Base-by-base conservation (phyloP, 2,113 vertebrate genomes). In the Shinisaurus crocodilurus region DNA sequence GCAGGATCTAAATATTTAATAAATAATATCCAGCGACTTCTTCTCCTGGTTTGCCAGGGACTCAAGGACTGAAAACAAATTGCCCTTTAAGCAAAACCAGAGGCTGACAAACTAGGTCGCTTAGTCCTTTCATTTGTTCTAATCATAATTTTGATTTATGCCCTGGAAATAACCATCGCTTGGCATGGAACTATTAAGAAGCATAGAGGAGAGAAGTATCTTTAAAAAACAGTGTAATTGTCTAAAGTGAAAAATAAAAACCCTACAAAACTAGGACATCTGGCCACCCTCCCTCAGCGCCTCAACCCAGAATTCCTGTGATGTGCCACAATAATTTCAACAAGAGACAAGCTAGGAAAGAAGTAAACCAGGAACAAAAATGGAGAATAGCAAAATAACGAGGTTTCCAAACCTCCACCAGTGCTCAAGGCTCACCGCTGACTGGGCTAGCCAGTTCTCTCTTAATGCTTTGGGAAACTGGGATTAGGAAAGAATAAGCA, bases 81-180 rank as follows among this genome's bases (percentile, higher is more conserved):
- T 75, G 69, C 72, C 92, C 92, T 25, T 93, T 95, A 95, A 96
- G 88, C 48, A 92, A 93, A 92, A 94, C 87, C 50, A 85, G 91
- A 94, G 77, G 63, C 82, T 91, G 95, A 95, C 86, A 96, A 95
- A 96, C 93, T 50, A 88, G 94, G 91, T 88, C 2, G 0, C 93
- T 95, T 94, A 77, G 8, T 91, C 88, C 91, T 95, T 87, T 85
- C 92, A 76, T 69, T 88, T 79, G 32, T 88, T 50, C 82, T 90
- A 75, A 86, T 93, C 43, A 65, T 95, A 95, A 95, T 95, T 96
- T 95, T 93, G 80, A 95, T 95, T 96, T 95, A 95, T 95, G 92
- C 82, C 87, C 90, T 94, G 92, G 93, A 96, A 96, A 96, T 94
- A 95, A 92, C 87, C 91, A 88, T 92, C 74, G 90, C 92, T 92